phyloP scores from a whole-genome alignment of 2,797 vertebrate species.

The Myotis findleyi region DNA sequence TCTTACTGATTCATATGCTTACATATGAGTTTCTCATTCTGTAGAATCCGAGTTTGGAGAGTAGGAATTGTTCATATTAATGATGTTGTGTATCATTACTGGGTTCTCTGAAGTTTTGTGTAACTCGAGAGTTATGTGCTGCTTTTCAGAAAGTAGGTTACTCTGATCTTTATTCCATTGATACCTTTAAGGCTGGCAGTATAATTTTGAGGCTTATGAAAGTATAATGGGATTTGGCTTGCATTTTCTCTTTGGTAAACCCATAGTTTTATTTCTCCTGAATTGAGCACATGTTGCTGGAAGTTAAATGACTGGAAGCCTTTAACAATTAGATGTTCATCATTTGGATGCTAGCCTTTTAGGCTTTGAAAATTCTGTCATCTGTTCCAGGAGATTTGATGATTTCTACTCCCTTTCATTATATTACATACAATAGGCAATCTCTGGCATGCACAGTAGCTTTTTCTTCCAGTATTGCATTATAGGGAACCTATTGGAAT shows the following conservation, averaged over 20 bases:
- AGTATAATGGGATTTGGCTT: neutral
- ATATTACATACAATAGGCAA: neutral
- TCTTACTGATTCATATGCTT: neutral
- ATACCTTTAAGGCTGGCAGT: neutral
- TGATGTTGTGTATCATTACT: neutral
- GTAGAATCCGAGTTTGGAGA: neutral
- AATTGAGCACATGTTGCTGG: neutral
- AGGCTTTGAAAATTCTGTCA: conserved; percentile 50
- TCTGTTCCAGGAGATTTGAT: conserved; percentile 30
- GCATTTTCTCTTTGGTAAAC: conserved; percentile 8
- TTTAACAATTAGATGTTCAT: conserved; percentile 39
- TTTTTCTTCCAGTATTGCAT: conserved; percentile 37
- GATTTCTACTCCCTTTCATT: conserved; percentile 48
- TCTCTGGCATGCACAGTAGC: neutral
- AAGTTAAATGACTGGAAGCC: conserved; percentile 37
- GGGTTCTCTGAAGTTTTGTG: conserved; percentile 33
- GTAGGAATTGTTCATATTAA: conserved; percentile 24
- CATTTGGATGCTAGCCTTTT: conserved; percentile 11
- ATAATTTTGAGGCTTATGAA: conserved; percentile 43
- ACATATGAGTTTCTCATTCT: neutral
- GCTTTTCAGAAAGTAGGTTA: conserved; percentile 15
- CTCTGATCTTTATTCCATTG: neutral
- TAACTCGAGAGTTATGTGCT: conserved; percentile 4
- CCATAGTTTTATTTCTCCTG: neutral
- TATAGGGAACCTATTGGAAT: conserved; percentile 1